Conservation (phyloP, 2,113 vertebrate species). For the Trematocara nigrifrons region DNA sequence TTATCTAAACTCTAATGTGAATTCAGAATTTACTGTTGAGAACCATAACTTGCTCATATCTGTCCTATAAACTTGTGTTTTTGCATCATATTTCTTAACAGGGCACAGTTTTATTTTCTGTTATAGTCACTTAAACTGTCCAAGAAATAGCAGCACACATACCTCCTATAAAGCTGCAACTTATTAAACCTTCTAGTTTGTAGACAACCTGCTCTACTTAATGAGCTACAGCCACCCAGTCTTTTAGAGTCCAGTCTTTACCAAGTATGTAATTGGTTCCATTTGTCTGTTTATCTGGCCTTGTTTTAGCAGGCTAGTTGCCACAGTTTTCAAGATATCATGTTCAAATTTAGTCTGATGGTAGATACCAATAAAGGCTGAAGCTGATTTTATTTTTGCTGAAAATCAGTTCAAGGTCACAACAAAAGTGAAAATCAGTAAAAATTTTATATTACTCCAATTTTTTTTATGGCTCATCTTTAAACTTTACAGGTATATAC, state of each 20-base stretch:
- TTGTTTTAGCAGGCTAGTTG: background rate
- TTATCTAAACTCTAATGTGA: background rate
- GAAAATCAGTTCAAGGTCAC: background rate
- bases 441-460: background rate
- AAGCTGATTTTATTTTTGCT: background rate
- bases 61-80: background rate
- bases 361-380: background rate
- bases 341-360: background rate
- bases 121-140: background rate
- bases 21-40: background rate
- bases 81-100: background rate
- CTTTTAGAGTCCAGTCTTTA: background rate
- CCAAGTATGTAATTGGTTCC: background rate
- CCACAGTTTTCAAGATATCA: background rate
- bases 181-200: background rate
- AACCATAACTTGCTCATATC: background rate
- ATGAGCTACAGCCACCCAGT: background rate
- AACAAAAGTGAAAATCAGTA: background rate
- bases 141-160: background rate
- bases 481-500: background rate
- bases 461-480: accelerated
- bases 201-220: background rate
- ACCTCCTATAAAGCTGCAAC: accelerated
- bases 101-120: background rate
- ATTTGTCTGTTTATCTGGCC: accelerated